Percentiles rank a stretch among this genome's conserved stretches.
These are phyloP conservation scores for Naja naja DNA, from an alignment of 2,113 vertebrate genomes.

Conservation along the genomic window DNA sequence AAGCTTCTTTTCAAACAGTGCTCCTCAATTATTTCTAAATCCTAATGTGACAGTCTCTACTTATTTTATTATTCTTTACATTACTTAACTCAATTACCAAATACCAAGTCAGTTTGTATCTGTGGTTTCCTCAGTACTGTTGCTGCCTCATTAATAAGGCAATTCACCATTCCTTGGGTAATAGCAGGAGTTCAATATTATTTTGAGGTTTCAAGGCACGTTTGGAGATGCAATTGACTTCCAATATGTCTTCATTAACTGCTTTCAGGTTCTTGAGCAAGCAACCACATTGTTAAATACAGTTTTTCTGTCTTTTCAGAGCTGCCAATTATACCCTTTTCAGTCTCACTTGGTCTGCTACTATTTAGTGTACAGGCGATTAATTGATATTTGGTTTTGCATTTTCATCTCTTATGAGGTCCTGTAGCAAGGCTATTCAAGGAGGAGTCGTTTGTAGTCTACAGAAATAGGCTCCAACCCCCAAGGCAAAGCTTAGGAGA, in stretches of 20 bases:
- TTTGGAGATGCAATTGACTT: neutral
- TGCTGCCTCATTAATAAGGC: neutral
- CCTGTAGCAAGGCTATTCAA: too few species aligned
- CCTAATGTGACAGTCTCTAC: too few species aligned
- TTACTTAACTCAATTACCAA: neutral
- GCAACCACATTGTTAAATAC: neutral
- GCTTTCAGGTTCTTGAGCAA: neutral
- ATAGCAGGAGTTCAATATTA: neutral
- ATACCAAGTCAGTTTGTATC: neutral
- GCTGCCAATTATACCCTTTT: neutral
- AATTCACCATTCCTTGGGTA: neutral
- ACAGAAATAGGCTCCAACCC: neutral
- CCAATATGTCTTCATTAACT: neutral
- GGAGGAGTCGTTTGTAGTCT: too few species aligned
- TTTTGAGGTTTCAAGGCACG: neutral
- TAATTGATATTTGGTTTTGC: neutral
- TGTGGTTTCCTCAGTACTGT: neutral
- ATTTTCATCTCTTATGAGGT: neutral
- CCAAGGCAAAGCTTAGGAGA: neutral
- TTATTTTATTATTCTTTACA: neutral
- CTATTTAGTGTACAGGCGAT: neutral
- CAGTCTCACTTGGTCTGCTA: neutral
- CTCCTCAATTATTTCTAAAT: too few species aligned
- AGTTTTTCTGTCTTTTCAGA: neutral
- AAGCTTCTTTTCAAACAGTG: too few species aligned